Base-by-base conservation (phyloP, 2,888 invertebrate species). In the Drosophila koepferae region DNA sequence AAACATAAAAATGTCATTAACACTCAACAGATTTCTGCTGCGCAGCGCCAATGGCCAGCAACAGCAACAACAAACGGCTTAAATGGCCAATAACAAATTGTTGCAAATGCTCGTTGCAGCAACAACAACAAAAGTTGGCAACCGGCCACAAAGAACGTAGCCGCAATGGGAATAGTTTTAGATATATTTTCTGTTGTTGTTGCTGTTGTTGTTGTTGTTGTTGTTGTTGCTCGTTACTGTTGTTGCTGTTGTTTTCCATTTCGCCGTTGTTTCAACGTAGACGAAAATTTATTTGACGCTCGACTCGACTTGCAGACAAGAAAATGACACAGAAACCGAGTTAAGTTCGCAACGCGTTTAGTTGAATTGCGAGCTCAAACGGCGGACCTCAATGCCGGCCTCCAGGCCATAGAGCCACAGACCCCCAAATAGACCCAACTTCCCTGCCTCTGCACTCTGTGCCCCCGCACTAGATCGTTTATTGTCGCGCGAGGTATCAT, bases 41-140 rank as follows among this genome's bases (percentile, higher is more conserved):
- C 76, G 68, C 86, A 85, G 71, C 63, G 86, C 74, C 72, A 67
- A 76, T 51, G 72, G 72, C 75, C 81, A 78, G 59, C 61, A 51
- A 23, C 54, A 43, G 46, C 40, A 64, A 53, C 64, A 72, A 72
- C 77, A 82, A 82, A 80, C 73, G 73, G 81, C 83, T 88, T 84
- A 88, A 84, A 84, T 85, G 85, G 86, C 90, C 86, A 89, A 86
- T 89, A 88, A 88, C 90, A 89, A 86, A 86, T 86, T 89, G 86
- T 88, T 88, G 86, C 86, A 86, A 89, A 87, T 89, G 80, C 62
- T 63, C 53, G 66, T 63, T 77, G 72, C 74, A 61, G 5, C 38
- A 40, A 54, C 38, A 40, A 54, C 18, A 71, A 61, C 55, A 49
- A 51, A 66, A 44, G 48, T 51, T 63, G 44, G 44, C 63, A 58